These are phyloP conservation scores for Hephaestus fuliginosus DNA, from an alignment of 2,797 vertebrate species.

Conservation along the genomic window DNA sequence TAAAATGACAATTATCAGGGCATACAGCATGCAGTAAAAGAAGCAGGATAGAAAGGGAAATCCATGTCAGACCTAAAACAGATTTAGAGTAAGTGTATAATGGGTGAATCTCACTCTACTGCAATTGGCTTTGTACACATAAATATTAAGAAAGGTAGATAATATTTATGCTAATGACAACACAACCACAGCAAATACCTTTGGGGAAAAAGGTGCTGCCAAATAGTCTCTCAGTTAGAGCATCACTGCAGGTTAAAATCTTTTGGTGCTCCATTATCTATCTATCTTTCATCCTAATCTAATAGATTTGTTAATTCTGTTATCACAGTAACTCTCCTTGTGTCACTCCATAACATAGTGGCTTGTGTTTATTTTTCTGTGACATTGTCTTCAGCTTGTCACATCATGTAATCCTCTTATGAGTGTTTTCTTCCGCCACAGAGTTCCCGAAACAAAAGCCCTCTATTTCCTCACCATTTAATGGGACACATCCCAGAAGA, in stretches of 20 bases:
- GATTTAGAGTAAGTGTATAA: not conserved
- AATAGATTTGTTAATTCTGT: conserved; percentile 34
- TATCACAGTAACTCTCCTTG: conserved; percentile 22
- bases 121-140: conserved; percentile 23
- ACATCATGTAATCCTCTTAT: conserved; percentile 69
- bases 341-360: conserved; percentile 31
- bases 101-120: not conserved
- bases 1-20: conserved; percentile 24
- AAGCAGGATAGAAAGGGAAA: not conserved
- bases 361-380: conserved; percentile 36
- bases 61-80: conserved; percentile 19
- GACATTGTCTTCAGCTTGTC: conserved; percentile 62
- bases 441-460: conserved; percentile 54
- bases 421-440: conserved; percentile 31
- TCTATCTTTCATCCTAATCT: conserved; percentile 40
- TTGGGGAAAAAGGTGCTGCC: not conserved
- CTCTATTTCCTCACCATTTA: conserved; percentile 47
- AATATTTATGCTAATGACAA: conserved; percentile 18
- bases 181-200: not conserved
- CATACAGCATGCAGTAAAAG: not conserved
- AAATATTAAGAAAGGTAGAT: conserved; percentile 19
- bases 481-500: conserved; percentile 49
- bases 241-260: not conserved
- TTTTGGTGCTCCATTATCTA: conserved; percentile 32
- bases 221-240: not conserved